These are phyloP conservation scores for Esperia sulphurella DNA, from an alignment of 2,888 invertebrate species.

Conservation along the genomic window DNA sequence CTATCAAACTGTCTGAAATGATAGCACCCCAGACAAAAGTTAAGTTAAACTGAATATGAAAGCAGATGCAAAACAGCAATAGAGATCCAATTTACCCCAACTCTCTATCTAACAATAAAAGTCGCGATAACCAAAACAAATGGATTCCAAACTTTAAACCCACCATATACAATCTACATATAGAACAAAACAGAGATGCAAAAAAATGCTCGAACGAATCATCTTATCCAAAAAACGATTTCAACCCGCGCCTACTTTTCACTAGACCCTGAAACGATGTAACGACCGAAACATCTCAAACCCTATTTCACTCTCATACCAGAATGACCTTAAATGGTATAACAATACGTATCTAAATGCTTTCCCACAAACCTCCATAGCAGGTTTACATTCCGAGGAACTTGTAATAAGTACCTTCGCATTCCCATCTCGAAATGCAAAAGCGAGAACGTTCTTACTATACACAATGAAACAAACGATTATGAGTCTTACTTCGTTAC, in stretches of 20 bases:
- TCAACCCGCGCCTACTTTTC: constrained; percentile 29
- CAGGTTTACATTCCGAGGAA: constrained; percentile 23
- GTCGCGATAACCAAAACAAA: background rate
- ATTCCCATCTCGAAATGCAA: constrained; percentile 30
- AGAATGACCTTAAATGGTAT: constrained; percentile 30
- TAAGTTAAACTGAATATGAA: background rate
- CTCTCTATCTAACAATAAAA: background rate
- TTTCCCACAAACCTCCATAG: constrained; percentile 13
- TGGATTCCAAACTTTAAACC: constrained; percentile 1
- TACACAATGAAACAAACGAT: constrained; percentile 30
- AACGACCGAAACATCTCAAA: constrained; percentile 23
- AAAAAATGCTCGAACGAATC: constrained; percentile 33
- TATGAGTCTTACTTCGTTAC: constrained; percentile 36
- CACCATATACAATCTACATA: constrained; percentile 13
- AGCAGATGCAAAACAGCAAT: background rate
- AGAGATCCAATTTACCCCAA: constrained; percentile 1
- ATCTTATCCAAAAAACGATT: constrained; percentile 47
- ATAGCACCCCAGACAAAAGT: background rate
- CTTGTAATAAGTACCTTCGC: constrained; percentile 38
- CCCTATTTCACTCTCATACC: constrained; percentile 13
- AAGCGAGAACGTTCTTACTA: constrained; percentile 36
- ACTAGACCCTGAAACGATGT: constrained; percentile 12
- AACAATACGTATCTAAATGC: constrained; percentile 37
- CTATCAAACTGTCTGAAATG: background rate
- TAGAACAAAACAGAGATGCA: constrained; percentile 33